Conservation (phyloP, 2,113 vertebrate species). For the Oryctolagus cuniculus region DNA sequence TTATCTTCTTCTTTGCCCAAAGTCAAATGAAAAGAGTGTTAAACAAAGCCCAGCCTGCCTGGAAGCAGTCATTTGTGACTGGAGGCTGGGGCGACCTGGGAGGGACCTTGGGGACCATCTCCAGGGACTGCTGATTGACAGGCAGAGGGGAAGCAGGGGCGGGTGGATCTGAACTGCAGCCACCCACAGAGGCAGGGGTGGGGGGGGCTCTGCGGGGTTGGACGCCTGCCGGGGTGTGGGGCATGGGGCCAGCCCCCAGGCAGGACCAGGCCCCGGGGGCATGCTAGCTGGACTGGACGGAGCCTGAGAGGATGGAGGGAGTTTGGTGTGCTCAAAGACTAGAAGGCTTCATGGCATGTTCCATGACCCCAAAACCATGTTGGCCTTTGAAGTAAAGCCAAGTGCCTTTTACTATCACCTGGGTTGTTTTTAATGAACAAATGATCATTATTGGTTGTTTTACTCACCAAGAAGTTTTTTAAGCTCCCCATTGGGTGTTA, state of each 20-base stretch:
- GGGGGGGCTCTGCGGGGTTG: not conserved
- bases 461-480: not conserved
- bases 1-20: conserved; percentile 65
- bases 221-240: not conserved
- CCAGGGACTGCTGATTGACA: conserved; percentile 85
- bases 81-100: conserved; percentile 57
- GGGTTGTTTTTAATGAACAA: conserved; percentile 12
- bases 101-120: conserved; percentile 80
- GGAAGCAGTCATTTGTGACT: conserved; percentile 85
- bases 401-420: not conserved
- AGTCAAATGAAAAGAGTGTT: conserved; percentile 76
- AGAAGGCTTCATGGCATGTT: not conserved
- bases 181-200: conserved; percentile 56
- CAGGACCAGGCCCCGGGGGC: not conserved
- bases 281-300: not conserved
- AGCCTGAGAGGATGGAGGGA: not conserved
- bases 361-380: not conserved
- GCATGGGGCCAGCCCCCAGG: not conserved
- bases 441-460: not conserved
- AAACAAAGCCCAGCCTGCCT: conserved; percentile 84
- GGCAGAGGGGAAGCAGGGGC: conserved; percentile 64
- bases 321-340: not conserved
- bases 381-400: not conserved
- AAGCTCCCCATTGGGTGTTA: not conserved
- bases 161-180: conserved; percentile 77